Evolutionary conservation across 2,888 invertebrate species (phyloP).

Genomic region (Alcis repandata): DNA sequence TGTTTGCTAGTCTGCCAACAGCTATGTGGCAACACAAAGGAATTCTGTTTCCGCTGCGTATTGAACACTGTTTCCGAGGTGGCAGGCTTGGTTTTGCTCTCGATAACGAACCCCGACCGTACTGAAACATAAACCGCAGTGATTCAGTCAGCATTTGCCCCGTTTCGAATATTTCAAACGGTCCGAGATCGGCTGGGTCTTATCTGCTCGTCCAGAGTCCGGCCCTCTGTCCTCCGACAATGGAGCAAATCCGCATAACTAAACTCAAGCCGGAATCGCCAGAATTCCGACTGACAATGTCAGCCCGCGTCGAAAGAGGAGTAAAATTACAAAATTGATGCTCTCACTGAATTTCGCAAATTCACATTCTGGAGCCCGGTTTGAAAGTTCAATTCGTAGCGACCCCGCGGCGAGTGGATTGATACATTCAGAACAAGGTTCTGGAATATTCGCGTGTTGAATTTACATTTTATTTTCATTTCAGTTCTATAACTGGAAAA

Average conservation of each 20-base stretch:
- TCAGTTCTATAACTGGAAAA: not conserved
- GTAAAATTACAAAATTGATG: conserved; percentile 38
- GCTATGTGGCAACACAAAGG: conserved; percentile 1
- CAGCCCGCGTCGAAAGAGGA: conserved; percentile 29
- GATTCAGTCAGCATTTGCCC: conserved; percentile 1
- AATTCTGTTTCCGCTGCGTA: conserved; percentile 5
- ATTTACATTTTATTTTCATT: conserved; percentile 3
- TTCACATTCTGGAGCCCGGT: conserved; percentile 17
- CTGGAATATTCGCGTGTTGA: conserved; percentile 9
- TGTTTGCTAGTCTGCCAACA: conserved; percentile 10
- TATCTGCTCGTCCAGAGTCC: conserved; percentile 27
- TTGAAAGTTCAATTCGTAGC: conserved; percentile 26
- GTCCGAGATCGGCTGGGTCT: conserved; percentile 15
- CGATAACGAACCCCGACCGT: not conserved
- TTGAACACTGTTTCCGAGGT: conserved; percentile 6
- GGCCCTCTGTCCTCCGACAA: conserved; percentile 26
- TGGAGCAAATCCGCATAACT: conserved; percentile 40
- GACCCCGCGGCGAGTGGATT: conserved; percentile 9
- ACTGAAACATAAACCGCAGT: not conserved
- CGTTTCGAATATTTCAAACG: conserved; percentile 20
- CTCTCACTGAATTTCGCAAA: conserved; percentile 15
- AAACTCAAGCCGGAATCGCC: conserved; percentile 25
- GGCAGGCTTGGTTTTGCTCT: conserved; percentile 4
- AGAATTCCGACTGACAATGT: conserved; percentile 31
- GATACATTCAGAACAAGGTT: conserved; percentile 25